A percentile compares a stretch with the other conserved stretches of the same genome.
Evolutionary conservation across 1,140 invertebrate genomes (phyloP).

Genomic region (Euwallacea similis): DNA sequence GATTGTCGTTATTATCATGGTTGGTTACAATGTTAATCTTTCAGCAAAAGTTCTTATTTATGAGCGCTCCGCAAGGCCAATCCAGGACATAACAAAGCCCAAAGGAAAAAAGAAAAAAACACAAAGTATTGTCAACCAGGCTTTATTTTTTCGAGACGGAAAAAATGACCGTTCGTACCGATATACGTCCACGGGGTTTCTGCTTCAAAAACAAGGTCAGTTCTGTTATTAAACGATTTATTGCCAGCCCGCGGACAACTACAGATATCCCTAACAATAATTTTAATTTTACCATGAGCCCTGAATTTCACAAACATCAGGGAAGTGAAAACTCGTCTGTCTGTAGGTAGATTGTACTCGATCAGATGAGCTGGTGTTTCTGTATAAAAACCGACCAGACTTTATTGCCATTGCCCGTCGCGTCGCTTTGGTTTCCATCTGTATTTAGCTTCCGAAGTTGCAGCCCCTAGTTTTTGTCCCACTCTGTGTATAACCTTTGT

Average conservation of each 20-base stretch:
- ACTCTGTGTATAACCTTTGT: neutral
- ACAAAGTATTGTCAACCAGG: conserved; percentile 20
- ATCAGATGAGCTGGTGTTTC: too few species aligned
- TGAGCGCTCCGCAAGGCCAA: neutral
- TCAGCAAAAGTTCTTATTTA: neutral
- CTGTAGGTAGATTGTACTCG: too few species aligned
- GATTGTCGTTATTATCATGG: too few species aligned
- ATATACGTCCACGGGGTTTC: conserved; percentile 16
- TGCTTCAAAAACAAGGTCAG: conserved; percentile 18
- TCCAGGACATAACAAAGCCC: neutral
- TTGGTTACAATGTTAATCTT: too few species aligned
- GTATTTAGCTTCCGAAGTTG: conserved; percentile 3
- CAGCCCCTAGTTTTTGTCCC: conserved; percentile 10
- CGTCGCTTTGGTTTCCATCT: conserved; percentile 3
- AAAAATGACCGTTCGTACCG: conserved; percentile 1
- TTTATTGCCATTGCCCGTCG: conserved; percentile 9
- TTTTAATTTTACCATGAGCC: neutral
- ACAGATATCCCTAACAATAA: neutral
- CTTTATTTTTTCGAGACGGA: conserved; percentile 21
- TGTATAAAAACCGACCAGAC: conserved; percentile 12
- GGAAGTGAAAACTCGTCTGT: too few species aligned
- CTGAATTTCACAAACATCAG: too few species aligned
- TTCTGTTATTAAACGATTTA: conserved; percentile 27
- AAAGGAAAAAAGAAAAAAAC: conserved; percentile 3
- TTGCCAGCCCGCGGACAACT: neutral